These are phyloP conservation scores for zebrafish (Danio rerio) DNA, from an alignment of 2,113 vertebrate genomes.

Conservation along the genomic window DNA sequence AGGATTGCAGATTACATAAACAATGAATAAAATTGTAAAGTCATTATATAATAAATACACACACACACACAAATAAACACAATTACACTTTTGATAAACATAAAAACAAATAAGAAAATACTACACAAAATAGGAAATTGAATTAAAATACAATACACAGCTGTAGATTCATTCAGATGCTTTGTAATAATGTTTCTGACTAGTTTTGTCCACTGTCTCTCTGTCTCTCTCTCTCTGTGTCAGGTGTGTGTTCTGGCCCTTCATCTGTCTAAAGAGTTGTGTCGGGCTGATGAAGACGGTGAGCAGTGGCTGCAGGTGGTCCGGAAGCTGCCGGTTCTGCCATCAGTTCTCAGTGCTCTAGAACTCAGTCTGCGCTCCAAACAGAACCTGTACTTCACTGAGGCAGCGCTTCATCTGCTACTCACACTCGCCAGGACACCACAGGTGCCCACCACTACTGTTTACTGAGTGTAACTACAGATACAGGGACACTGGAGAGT, in stretches of 20 bases:
- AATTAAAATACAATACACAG: too few species aligned
- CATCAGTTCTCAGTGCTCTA: slow-evolving; percentile 86
- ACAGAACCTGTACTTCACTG: slow-evolving; percentile 94
- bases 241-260: slow-evolving; percentile 95
- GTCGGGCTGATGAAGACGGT: slow-evolving; percentile 88
- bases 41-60: too few species aligned
- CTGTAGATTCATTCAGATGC: too few species aligned
- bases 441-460: slow-evolving; percentile 78
- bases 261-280: slow-evolving; percentile 94
- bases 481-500: too few species aligned
- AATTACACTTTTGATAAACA: too few species aligned
- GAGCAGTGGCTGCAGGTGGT: slow-evolving; percentile 91
- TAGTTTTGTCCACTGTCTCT: too few species aligned
- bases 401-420: slow-evolving; percentile 91
- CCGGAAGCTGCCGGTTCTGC: slow-evolving; percentile 87
- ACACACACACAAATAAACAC: too few species aligned
- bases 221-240: neutral
- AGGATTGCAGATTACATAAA: too few species aligned
- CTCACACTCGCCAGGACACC: slow-evolving; percentile 92
- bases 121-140: too few species aligned
- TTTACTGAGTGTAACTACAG: neutral
- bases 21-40: too few species aligned
- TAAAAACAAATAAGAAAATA: too few species aligned
- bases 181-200: too few species aligned
- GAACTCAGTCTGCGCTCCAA: slow-evolving; percentile 92